Evolutionary conservation across 2,113 vertebrate species (phyloP).

Genomic region (Edolisoma coerulescens): DNA sequence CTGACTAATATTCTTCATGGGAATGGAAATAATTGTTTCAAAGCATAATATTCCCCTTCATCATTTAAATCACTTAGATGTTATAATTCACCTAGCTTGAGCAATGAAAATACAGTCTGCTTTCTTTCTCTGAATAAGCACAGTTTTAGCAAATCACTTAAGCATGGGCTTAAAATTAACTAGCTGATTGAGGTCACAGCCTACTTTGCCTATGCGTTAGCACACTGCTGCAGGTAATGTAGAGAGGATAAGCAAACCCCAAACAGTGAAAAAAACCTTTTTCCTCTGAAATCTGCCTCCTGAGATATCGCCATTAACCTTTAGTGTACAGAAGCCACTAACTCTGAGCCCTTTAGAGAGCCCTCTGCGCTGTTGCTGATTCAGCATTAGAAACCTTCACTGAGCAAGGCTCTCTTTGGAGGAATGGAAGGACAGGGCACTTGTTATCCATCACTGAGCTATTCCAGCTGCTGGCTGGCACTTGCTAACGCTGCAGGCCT

Average conservation of each 20-base stretch:
- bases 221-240: conserved; percentile 5
- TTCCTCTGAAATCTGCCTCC: background rate
- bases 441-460: background rate
- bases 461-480: background rate
- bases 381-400: background rate
- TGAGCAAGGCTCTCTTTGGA: background rate
- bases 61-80: background rate
- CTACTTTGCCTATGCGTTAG: background rate
- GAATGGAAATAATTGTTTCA: background rate
- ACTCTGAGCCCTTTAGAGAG: background rate
- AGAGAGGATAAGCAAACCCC: background rate
- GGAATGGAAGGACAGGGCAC: background rate
- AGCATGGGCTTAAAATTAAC: conserved; percentile 35
- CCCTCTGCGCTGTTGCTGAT: background rate
- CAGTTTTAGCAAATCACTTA: conserved; percentile 33
- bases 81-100: background rate
- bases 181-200: conserved; percentile 55
- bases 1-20: background rate
- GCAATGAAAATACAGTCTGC: background rate
- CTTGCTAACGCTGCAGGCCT: background rate
- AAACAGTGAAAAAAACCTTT: background rate
- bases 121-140: conserved; percentile 34
- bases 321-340: background rate
- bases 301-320: background rate
- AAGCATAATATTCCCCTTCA: background rate